These are phyloP conservation scores for Bombyx mori DNA, from an alignment of 1,140 invertebrate species.

Conservation along the genomic window ASM3026992v2 NC_085126.1:6248001-6248500, in stretches of 20 bases:
- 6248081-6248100: no score
- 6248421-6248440: conserved; percentile 9
- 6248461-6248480: conserved; percentile 6
- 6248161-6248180: neutral
- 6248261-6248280: conserved; percentile 5
- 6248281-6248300: neutral
- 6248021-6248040: no score
- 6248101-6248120: neutral
- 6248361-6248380: conserved; percentile 10
- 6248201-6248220: conserved; percentile 5
- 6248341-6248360: conserved; percentile 15
- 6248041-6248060: no score
- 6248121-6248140: conserved; percentile 4
- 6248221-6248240: conserved; percentile 4
- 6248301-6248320: conserved; percentile 1
- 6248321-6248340: conserved; percentile 7
- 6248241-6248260: neutral
- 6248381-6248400: conserved; percentile 10
- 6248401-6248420: conserved; percentile 15
- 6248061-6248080: no score
- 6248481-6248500: conserved; percentile 13
- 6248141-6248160: no score
- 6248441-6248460: conserved; percentile 10
- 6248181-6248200: neutral
- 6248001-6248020: no score